Evolutionary conservation across 2,113 vertebrate species (phyloP).

Genomic region (Neogobius melanostomus): DNA sequence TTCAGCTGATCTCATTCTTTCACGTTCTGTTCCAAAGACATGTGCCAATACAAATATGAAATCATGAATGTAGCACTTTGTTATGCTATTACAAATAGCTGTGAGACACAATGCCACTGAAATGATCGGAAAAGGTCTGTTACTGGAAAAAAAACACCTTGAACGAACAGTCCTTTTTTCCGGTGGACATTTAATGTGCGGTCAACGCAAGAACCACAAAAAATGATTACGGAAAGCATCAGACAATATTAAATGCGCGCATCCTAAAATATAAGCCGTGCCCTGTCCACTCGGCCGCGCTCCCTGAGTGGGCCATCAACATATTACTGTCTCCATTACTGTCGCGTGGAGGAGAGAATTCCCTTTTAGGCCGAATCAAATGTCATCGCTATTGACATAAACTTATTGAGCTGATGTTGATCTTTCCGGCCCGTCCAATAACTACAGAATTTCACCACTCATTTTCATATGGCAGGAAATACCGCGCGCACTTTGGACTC

Average conservation of each 20-base stretch:
- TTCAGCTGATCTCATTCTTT: too few species aligned
- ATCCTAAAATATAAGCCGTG: not conserved
- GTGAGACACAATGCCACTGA: too few species aligned
- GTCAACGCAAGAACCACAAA: not conserved
- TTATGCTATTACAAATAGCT: too few species aligned
- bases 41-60: too few species aligned
- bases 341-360: constrained; percentile 55
- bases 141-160: too few species aligned
- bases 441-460: constrained; percentile 49
- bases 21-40: too few species aligned
- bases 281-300: not conserved
- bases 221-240: not conserved
- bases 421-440: constrained; percentile 69
- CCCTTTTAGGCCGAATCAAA: constrained; percentile 74
- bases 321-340: constrained; percentile 30
- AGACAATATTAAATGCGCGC: not conserved
- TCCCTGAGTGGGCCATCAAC: constrained; percentile 12
- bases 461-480: constrained; percentile 69
- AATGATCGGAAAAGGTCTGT: too few species aligned
- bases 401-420: constrained; percentile 69
- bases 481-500: constrained; percentile 45
- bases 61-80: too few species aligned
- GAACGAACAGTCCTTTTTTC: too few species aligned
- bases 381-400: constrained; percentile 76
- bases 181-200: not conserved